Conservation (phyloP, 2,888 invertebrate species). For the Pediacus dermestoides region DNA sequence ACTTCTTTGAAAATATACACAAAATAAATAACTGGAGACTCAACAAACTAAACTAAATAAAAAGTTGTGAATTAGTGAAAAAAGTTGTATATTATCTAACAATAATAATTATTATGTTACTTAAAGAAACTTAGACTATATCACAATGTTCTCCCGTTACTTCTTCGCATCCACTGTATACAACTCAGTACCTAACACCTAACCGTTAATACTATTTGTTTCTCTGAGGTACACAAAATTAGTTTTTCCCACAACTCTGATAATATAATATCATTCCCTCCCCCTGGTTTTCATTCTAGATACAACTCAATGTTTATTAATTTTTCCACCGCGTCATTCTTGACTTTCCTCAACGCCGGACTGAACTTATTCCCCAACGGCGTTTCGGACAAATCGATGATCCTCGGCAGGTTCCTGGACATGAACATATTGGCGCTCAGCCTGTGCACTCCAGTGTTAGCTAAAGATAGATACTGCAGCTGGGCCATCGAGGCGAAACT, state of each 20-base stretch:
- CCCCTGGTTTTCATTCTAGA: neutral
- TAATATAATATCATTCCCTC: neutral
- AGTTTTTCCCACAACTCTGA: neutral
- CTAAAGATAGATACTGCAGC: constrained; percentile 43
- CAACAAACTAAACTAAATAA: too few species aligned
- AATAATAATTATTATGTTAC: too few species aligned
- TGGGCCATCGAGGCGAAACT: constrained; percentile 40
- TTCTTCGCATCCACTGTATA: too few species aligned
- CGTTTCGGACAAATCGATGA: constrained; percentile 43
- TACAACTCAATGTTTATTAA: constrained; percentile 35
- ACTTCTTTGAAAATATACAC: too few species aligned
- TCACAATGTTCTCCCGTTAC: too few species aligned
- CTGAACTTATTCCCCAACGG: constrained; percentile 42
- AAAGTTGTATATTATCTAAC: too few species aligned
- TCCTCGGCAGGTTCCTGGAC: constrained; percentile 36
- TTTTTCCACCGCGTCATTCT: constrained; percentile 35
- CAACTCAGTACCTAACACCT: too few species aligned
- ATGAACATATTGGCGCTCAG: constrained; percentile 43
- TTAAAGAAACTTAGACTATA: too few species aligned
- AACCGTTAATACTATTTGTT: constrained; percentile 5
- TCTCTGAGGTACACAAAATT: neutral
- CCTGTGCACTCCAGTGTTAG: constrained; percentile 43
- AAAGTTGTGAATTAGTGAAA: too few species aligned
- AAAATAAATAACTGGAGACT: too few species aligned
- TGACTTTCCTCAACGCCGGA: constrained; percentile 43